These are phyloP conservation scores for Psilopsiagon aymara DNA, from an alignment of 2,113 vertebrate species.

Conservation along the genomic window DNA sequence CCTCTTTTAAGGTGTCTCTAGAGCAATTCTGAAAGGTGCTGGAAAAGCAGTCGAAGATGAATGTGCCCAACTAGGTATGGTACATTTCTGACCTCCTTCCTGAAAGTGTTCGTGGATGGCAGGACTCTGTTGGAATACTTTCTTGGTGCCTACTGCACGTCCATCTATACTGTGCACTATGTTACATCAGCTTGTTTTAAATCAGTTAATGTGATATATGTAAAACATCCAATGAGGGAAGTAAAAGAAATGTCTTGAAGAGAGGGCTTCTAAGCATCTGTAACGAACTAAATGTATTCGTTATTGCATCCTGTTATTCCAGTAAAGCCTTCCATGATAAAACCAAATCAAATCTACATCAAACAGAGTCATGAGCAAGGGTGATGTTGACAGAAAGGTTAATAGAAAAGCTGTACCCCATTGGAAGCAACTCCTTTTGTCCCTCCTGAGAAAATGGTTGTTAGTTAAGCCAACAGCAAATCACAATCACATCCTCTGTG, in stretches of 20 bases:
- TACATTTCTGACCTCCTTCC: background rate
- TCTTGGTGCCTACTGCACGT: background rate
- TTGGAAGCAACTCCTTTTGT: background rate
- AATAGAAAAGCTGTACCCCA: background rate
- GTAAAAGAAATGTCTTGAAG: background rate
- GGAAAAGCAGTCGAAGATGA: slow-evolving; percentile 79
- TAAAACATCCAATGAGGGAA: background rate
- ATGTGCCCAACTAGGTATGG: slow-evolving; percentile 78
- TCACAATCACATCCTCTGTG: background rate
- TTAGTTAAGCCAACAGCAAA: background rate
- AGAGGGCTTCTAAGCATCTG: background rate
- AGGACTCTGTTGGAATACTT: background rate
- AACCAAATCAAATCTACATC: background rate
- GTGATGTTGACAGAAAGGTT: background rate
- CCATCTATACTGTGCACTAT: background rate
- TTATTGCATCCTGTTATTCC: background rate
- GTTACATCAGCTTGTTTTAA: background rate
- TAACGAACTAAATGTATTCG: background rate
- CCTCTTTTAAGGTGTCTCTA: slow-evolving; percentile 85
- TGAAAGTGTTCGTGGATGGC: background rate
- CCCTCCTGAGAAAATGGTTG: background rate
- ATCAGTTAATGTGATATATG: background rate
- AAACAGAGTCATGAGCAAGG: background rate
- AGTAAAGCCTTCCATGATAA: background rate
- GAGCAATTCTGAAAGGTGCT: slow-evolving; percentile 85